A percentile compares a stretch with the other conserved stretches of the same genome.
Evolutionary conservation across 2,113 vertebrate genomes (phyloP).

Genomic region (Gymnobelideus leadbeateri): DNA sequence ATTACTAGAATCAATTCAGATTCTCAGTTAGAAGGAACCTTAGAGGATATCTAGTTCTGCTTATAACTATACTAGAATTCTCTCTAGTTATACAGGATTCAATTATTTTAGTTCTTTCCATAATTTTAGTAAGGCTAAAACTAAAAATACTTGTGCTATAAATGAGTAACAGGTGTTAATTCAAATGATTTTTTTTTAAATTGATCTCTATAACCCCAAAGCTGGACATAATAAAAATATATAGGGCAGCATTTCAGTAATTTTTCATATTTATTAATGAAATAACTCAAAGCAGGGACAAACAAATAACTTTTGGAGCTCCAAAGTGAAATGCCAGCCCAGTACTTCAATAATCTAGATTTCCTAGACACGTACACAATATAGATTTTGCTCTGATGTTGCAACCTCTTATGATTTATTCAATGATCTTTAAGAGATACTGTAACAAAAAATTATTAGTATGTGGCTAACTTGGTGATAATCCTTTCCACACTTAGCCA

Average conservation of each 20-base stretch:
- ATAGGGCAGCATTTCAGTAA: background rate
- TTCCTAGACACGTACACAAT: background rate
- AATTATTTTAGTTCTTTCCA: background rate
- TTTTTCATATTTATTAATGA: background rate
- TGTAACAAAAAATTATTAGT: background rate
- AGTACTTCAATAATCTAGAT: background rate
- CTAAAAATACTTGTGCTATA: background rate
- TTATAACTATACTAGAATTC: background rate
- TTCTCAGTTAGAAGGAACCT: background rate
- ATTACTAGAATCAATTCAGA: background rate
- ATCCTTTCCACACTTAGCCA: background rate
- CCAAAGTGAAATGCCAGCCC: background rate
- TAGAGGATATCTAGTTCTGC: background rate
- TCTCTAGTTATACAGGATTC: background rate
- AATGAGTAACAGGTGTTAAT: background rate
- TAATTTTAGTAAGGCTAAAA: background rate
- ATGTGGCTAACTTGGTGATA: background rate
- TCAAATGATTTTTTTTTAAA: background rate
- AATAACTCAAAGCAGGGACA: background rate
- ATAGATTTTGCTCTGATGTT: background rate
- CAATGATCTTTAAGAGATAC: background rate
- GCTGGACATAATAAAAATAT: background rate
- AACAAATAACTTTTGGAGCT: background rate
- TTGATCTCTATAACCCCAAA: background rate
- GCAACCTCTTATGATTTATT: background rate